Percentiles rank a stretch among this genome's conserved stretches.
Evolutionary conservation across 2,113 vertebrate genomes (phyloP).

Genomic region (Peromyscus polionotus): DNA sequence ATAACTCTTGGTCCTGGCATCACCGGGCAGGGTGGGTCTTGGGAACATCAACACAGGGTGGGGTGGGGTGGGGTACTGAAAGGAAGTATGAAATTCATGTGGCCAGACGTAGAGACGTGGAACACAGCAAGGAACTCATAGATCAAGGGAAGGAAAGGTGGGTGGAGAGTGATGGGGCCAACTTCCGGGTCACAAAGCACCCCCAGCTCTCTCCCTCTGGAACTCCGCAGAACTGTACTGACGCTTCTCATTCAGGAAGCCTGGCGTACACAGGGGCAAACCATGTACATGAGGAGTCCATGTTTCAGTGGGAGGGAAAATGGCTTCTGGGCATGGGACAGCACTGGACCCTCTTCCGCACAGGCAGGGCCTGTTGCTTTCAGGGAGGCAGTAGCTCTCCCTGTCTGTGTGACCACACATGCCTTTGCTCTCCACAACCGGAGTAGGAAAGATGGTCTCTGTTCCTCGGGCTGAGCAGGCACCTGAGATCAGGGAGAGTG

Average conservation of each 20-base stretch:
- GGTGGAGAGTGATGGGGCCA: background rate
- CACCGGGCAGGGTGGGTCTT: too few species aligned
- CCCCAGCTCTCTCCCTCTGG: accelerated
- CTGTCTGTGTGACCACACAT: background rate
- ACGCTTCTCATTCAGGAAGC: too few species aligned
- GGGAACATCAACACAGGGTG: too few species aligned
- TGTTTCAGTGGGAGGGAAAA: accelerated
- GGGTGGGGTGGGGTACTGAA: background rate
- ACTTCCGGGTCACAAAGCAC: background rate
- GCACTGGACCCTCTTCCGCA: background rate
- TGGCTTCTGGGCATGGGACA: accelerated
- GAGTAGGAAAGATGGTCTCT: background rate
- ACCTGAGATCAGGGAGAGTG: too few species aligned
- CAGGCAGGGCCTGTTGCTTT: too few species aligned
- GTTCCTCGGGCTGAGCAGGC: too few species aligned
- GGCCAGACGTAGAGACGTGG: background rate
- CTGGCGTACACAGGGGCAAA: background rate
- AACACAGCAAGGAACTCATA: accelerated
- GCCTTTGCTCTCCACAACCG: too few species aligned
- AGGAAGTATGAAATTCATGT: background rate
- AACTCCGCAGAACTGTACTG: accelerated
- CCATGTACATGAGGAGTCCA: too few species aligned
- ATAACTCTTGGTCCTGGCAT: background rate
- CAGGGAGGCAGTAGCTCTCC: background rate
- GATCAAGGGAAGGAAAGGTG: accelerated